Percentiles rank a stretch among this genome's conserved stretches.
Evolutionary conservation across 2,888 invertebrate genomes (phyloP).

Genomic region (Mellilla xanthometata): DNA sequence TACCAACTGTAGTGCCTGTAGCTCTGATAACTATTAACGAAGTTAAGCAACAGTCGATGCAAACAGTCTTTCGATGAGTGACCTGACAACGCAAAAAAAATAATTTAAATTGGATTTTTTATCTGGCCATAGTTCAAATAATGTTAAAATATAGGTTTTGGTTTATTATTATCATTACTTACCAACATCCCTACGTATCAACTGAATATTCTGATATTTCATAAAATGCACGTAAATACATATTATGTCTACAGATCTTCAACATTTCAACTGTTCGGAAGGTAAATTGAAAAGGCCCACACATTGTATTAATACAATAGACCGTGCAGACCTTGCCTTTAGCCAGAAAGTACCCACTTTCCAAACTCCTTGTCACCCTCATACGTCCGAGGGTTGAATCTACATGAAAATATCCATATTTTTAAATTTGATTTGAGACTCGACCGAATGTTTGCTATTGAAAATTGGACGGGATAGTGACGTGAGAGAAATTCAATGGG

Average conservation of each 20-base stretch:
- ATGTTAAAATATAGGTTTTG: too few species aligned
- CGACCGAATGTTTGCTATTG: conserved; percentile 80
- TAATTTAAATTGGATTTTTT: too few species aligned
- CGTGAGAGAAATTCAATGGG: conserved; percentile 75
- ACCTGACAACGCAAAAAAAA: too few species aligned
- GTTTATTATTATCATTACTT: too few species aligned
- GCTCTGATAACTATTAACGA: too few species aligned
- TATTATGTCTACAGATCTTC: background rate
- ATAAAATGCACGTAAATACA: too few species aligned
- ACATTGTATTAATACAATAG: conserved; percentile 44
- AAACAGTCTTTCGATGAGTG: too few species aligned
- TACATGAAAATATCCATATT: conserved; percentile 77
- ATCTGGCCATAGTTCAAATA: too few species aligned
- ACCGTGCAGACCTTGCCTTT: conserved; percentile 40
- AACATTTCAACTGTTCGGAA: background rate
- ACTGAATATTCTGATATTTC: too few species aligned
- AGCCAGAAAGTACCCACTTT: conserved; percentile 31
- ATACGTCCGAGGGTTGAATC: conserved; percentile 65
- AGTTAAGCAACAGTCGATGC: too few species aligned
- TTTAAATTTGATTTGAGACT: conserved; percentile 79
- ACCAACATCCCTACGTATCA: too few species aligned
- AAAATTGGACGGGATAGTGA: conserved; percentile 72
- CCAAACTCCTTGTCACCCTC: conserved; percentile 59
- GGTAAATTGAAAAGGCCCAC: conserved; percentile 48
- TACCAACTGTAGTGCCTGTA: too few species aligned